Evolutionary conservation across 2,797 vertebrate species (phyloP).

Genomic region (Okamejei kenojei): DNA sequence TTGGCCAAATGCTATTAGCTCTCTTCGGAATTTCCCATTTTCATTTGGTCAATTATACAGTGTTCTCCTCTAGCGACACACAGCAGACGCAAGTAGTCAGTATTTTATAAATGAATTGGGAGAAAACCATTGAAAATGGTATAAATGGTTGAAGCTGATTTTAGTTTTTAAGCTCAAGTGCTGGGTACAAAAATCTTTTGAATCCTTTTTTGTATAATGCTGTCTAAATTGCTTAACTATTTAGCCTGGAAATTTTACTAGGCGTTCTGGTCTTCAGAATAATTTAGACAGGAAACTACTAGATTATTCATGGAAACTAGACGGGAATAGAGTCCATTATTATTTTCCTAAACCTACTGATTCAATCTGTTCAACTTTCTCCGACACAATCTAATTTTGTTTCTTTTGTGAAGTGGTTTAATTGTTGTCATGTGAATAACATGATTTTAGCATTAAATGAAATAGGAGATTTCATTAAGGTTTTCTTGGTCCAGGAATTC

Average conservation of each 20-base stretch:
- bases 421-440: neutral
- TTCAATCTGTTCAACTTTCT: neutral
- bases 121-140: neutral
- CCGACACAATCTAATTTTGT: neutral
- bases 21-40: neutral
- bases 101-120: neutral
- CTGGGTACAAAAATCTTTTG: neutral
- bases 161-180: neutral
- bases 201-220: neutral
- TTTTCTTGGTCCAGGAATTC: neutral
- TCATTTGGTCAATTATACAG: neutral
- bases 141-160: neutral
- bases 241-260: neutral
- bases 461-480: neutral
- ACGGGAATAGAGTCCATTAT: neutral
- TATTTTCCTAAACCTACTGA: neutral
- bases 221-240: neutral
- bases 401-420: neutral
- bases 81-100: neutral
- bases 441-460: neutral
- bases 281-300: neutral
- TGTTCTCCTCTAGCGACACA: neutral
- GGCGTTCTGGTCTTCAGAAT: neutral
- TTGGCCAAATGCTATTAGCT: neutral
- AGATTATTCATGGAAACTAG: neutral